Conservation (phyloP, 2,113 vertebrate species). For the Motacilla alba region DNA sequence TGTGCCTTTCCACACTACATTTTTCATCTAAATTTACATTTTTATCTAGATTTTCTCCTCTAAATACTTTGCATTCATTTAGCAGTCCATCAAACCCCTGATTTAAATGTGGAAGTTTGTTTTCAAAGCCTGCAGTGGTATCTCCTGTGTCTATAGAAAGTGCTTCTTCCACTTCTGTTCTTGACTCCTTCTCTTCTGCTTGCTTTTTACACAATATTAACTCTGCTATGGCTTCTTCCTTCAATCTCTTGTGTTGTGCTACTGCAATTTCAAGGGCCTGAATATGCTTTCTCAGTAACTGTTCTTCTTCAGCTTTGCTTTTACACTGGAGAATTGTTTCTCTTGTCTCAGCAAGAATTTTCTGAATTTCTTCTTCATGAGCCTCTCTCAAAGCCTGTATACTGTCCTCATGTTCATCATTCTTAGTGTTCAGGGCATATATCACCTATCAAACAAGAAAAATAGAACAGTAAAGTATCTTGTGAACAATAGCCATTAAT, state of each 20-base stretch:
- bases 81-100: conserved; percentile 69
- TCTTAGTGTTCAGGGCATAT: conserved; percentile 90
- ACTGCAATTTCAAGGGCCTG: conserved; percentile 84
- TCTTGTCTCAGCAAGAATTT: conserved; percentile 78
- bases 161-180: conserved; percentile 70
- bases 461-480: not conserved
- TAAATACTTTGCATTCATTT: conserved; percentile 52
- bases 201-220: conserved; percentile 67
- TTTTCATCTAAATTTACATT: conserved; percentile 10
- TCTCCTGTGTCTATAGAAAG: conserved; percentile 56
- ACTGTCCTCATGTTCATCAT: conserved; percentile 88
- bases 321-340: conserved; percentile 70
- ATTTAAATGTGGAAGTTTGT: conserved; percentile 62
- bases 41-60: conserved; percentile 17
- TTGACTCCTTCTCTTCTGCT: conserved; percentile 62
- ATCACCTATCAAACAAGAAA: conserved; percentile 82
- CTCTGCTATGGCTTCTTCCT: conserved; percentile 77
- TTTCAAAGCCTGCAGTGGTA: conserved; percentile 66
- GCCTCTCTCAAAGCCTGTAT: conserved; percentile 81
- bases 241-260: conserved; percentile 82
- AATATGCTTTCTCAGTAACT: conserved; percentile 79
- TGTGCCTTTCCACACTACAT: not conserved
- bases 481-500: not conserved
- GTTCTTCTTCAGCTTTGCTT: conserved; percentile 71
- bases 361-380: conserved; percentile 85